Evolutionary conservation across 2,888 invertebrate species (phyloP).

Genomic region (Orgyia antiqua): DNA sequence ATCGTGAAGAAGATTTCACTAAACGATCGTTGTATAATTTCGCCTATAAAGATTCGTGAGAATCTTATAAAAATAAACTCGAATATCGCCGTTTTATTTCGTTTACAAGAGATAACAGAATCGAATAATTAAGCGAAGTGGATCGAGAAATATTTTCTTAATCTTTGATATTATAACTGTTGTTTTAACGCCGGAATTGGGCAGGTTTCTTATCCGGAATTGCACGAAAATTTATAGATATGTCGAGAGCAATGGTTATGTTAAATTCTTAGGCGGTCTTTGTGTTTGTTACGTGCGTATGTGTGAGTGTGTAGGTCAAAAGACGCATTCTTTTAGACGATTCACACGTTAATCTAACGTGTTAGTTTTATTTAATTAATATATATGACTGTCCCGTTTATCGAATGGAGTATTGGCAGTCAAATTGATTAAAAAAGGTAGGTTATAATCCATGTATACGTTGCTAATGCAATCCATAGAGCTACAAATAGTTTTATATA

Average conservation of each 20-base stretch:
- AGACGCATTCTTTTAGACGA: slow-evolving; percentile 4
- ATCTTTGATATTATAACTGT: slow-evolving; percentile 23
- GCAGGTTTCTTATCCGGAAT: slow-evolving; percentile 10
- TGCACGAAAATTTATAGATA: slow-evolving; percentile 3
- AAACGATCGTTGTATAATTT: slow-evolving; percentile 15
- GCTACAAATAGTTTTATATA: no score
- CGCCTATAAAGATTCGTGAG: slow-evolving; percentile 17
- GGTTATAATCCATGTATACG: no score
- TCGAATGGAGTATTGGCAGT: not conserved
- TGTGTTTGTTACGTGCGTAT: not conserved
- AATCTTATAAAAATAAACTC: slow-evolving; percentile 21
- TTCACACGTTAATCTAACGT: slow-evolving; percentile 3
- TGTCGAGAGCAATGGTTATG: not conserved
- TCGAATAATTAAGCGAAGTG: slow-evolving; percentile 23
- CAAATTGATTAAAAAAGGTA: not conserved
- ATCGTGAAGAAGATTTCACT: slow-evolving; percentile 11
- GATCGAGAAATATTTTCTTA: slow-evolving; percentile 23
- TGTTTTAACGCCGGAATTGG: slow-evolving; percentile 13
- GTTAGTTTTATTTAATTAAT: slow-evolving; percentile 1
- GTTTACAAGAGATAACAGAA: slow-evolving; percentile 20
- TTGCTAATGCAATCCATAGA: no score
- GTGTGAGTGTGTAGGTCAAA: slow-evolving; percentile 2
- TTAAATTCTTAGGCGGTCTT: slow-evolving; percentile 1
- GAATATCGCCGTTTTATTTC: slow-evolving; percentile 20
- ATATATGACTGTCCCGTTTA: not conserved